Evolutionary conservation across 64 coral and sea anemone species (phyloP).

Genomic region (Actinia equina): DNA sequence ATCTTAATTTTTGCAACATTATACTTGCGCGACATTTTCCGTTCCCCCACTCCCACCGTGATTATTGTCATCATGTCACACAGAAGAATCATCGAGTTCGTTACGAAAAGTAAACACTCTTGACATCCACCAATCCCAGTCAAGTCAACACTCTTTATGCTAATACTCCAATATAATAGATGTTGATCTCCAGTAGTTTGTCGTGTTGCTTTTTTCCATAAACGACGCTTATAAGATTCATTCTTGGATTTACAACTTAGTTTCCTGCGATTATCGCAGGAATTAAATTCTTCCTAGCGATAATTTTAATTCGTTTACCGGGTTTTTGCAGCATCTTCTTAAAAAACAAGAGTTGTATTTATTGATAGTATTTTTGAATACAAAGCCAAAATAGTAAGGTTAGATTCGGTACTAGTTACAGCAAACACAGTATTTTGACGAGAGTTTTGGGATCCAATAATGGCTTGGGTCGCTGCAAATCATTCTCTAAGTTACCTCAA

Average conservation of each 20-base stretch:
- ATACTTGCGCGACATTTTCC: background rate
- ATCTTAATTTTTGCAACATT: too few species aligned
- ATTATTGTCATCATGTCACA: background rate
- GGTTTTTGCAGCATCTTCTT: background rate
- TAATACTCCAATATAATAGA: constrained; percentile 14
- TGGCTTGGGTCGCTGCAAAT: constrained; percentile 72
- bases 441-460: background rate
- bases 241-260: background rate
- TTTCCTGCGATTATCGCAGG: background rate
- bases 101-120: constrained; percentile 3
- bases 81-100: background rate
- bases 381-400: background rate
- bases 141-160: constrained; percentile 12
- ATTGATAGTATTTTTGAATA: too few species aligned
- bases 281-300: background rate
- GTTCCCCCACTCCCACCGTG: background rate
- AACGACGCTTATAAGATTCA: background rate
- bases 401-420: background rate
- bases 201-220: background rate
- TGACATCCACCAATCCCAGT: constrained; percentile 6
- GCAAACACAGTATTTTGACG: background rate
- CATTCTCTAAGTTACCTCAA: constrained; percentile 76
- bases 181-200: background rate
- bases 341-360: background rate
- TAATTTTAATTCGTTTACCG: background rate